Evolutionary conservation across 2,113 vertebrate species (phyloP).

Genomic region (Cebidichthys violaceus): DNA sequence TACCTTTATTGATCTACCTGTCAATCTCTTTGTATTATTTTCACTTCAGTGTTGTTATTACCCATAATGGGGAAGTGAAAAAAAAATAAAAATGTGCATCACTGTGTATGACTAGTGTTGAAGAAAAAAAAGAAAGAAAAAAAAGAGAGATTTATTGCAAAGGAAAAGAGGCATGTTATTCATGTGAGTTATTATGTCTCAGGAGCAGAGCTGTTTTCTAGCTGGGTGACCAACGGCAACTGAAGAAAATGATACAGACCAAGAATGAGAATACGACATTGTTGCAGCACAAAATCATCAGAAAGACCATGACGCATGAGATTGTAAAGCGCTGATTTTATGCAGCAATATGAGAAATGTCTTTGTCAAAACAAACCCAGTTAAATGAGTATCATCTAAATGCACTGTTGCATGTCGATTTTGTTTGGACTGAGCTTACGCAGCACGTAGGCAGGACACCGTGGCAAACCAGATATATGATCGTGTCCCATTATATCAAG

Average conservation of each 20-base stretch:
- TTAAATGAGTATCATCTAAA: slow-evolving; percentile 8
- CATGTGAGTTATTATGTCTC: slow-evolving; percentile 23
- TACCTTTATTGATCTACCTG: slow-evolving; percentile 60
- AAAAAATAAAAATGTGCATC: neutral
- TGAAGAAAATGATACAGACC: slow-evolving; percentile 24
- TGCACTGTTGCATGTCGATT: neutral
- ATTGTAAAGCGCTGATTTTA: neutral
- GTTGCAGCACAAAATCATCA: neutral
- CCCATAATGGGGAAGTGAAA: slow-evolving; percentile 25
- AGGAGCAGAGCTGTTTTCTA: slow-evolving; percentile 7
- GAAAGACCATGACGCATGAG: no score
- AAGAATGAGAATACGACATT: neutral
- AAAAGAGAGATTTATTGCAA: neutral
- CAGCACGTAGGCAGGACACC: neutral
- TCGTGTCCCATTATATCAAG: neutral
- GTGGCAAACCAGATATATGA: neutral
- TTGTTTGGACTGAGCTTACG: slow-evolving; percentile 9
- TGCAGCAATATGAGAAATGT: neutral
- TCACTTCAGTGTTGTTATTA: slow-evolving; percentile 35
- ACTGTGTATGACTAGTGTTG: neutral
- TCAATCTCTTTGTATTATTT: slow-evolving; percentile 52
- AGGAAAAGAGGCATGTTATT: slow-evolving; percentile 24
- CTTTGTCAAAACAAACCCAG: slow-evolving; percentile 2
- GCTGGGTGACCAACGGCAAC: slow-evolving; percentile 23
- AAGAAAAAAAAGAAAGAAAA: neutral